Percentiles rank a stretch among this genome's conserved stretches.
These are phyloP conservation scores for Anabacerthia variegaticeps DNA, from an alignment of 2,797 vertebrate species.

Conservation along the genomic window DNA sequence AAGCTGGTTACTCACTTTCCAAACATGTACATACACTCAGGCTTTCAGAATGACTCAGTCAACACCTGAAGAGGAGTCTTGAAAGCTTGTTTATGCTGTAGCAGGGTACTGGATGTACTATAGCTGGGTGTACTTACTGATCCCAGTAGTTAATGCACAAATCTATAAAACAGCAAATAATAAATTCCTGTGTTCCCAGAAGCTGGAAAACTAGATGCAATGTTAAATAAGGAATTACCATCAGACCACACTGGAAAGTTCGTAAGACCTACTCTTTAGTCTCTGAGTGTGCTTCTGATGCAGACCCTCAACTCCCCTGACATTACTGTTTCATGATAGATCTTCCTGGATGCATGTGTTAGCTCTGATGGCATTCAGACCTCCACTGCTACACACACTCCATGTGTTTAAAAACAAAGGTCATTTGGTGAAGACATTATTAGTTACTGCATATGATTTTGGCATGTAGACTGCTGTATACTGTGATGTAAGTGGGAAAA, in stretches of 20 bases:
- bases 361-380: conserved; percentile 9
- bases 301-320: conserved; percentile 38
- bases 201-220: background rate
- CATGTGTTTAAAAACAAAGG: conserved; percentile 45
- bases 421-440: conserved; percentile 40
- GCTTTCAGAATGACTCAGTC: conserved; percentile 30
- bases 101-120: background rate
- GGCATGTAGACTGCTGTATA: conserved; percentile 11
- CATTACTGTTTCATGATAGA: conserved; percentile 37
- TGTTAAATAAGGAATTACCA: conserved; percentile 42
- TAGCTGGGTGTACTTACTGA: background rate
- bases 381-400: background rate
- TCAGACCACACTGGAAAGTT: conserved; percentile 36
- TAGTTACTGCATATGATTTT: background rate
- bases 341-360: conserved; percentile 43
- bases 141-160: background rate
- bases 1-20: background rate
- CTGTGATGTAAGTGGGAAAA: conserved; percentile 43
- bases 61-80: conserved; percentile 4
- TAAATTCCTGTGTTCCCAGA: background rate
- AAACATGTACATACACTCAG: background rate
- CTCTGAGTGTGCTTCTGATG: background rate
- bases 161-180: conserved; percentile 3
- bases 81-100: background rate
- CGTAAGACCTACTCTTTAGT: conserved; percentile 18